Percentiles rank a stretch among this genome's conserved stretches.
Evolutionary conservation across 2,113 vertebrate genomes (phyloP).

Genomic region (Phocoena sinus): DNA sequence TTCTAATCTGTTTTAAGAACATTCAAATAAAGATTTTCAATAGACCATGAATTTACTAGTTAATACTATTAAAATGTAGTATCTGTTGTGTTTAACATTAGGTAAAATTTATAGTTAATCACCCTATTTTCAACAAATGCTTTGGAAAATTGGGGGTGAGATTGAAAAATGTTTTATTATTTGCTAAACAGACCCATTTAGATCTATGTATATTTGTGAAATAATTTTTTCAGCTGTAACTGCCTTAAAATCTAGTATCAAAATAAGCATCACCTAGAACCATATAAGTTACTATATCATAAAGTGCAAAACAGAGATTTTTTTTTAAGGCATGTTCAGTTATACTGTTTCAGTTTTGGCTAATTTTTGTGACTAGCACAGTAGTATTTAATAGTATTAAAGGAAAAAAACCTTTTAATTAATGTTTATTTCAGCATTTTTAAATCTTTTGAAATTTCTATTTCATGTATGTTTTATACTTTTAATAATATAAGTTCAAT

Average conservation of each 20-base stretch:
- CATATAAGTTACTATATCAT: not conserved
- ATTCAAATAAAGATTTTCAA: not conserved
- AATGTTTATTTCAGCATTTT: not conserved
- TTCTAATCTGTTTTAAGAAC: not conserved
- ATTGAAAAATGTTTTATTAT: slow-evolving; percentile 16
- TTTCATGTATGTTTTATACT: not conserved
- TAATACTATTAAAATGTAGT: not conserved
- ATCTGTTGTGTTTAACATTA: not conserved
- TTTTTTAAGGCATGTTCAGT: not conserved
- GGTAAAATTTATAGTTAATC: not conserved
- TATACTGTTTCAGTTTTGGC: not conserved
- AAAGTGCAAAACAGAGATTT: not conserved
- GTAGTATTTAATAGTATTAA: not conserved
- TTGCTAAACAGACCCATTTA: not conserved
- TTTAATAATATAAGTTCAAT: not conserved
- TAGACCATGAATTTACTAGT: not conserved
- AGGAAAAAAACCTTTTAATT: not conserved
- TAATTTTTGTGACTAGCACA: not conserved
- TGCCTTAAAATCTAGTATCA: not conserved
- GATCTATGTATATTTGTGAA: not conserved
- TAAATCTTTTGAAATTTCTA: slow-evolving; percentile 1
- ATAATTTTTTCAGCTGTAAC: not conserved
- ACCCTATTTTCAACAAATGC: not conserved
- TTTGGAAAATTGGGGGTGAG: not conserved
- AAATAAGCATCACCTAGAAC: not conserved